These are phyloP conservation scores for Allolobophora icterica DNA, from an alignment of 2,888 invertebrate species.

Conservation along the genomic window DNA sequence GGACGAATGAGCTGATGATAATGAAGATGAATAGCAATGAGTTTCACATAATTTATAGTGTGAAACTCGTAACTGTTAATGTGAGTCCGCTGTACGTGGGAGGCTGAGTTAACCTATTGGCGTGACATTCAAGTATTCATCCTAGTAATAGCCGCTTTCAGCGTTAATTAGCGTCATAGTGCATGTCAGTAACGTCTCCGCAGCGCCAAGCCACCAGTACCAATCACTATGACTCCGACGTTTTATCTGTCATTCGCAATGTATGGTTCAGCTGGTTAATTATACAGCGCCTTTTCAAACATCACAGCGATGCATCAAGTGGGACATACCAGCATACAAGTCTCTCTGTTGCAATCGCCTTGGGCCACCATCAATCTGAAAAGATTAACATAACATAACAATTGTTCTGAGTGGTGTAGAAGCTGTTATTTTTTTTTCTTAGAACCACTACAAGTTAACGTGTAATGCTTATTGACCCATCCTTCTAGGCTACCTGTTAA, in stretches of 20 bases:
- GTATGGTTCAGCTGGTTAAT: background rate
- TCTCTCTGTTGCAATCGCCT: background rate
- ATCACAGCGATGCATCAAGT: background rate
- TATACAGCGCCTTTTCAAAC: background rate
- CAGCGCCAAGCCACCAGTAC: background rate
- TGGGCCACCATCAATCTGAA: background rate
- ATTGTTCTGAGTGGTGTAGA: too few relatives aligned
- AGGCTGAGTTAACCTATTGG: too few relatives aligned
- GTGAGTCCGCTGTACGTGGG: too few relatives aligned
- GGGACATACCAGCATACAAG: background rate
- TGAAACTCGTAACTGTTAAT: too few relatives aligned
- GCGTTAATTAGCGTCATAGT: background rate
- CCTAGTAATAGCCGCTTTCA: background rate
- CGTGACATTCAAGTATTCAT: background rate
- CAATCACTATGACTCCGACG: background rate
- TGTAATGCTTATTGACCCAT: too few relatives aligned
- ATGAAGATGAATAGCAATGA: too few relatives aligned
- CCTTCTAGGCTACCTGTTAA: too few relatives aligned
- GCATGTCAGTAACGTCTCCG: background rate
- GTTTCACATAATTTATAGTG: too few relatives aligned
- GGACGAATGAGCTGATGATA: too few relatives aligned
- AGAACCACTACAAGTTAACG: too few relatives aligned
- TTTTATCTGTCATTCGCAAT: background rate
- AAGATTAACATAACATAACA: too few relatives aligned
- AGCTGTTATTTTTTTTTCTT: too few relatives aligned